Base-by-base conservation (phyloP, 2,113 vertebrate genomes). In the Salvelinus namaycush region DNA sequence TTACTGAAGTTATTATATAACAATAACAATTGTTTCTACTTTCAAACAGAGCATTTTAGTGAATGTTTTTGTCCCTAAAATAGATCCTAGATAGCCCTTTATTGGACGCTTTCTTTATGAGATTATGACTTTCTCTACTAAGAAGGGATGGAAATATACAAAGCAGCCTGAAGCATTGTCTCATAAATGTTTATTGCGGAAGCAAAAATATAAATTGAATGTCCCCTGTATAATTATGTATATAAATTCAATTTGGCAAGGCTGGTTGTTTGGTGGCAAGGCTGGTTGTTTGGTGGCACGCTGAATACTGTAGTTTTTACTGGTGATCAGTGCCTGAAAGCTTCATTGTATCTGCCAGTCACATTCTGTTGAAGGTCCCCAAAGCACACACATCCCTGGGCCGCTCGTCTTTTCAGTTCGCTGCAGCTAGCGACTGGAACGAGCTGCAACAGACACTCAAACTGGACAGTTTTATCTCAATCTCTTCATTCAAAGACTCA, bases 111-210 rank as follows among this genome's bases (percentile, higher is more conserved):
- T 27, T 65, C 72, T 73, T 73, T 74, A 74, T 74, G 60, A 74
- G 49, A 72, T 68, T 69, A 44, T 27, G 73, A 72, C 34, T 69
- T 57, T 57, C 1, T 57, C 39, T 11, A 44, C 67, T 24, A 65
- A 65, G 18, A 77, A 68, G 29, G 22, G 9, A 70, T 64, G 57
- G 54, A 75, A 34, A 49, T 70, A 65, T 39, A 68, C 65, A 57
- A 75, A 68, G 22, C 48, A 68, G 26, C 68, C 74, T 75, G 69
- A 72, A 68, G 31, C 22, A 74, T 75, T 74, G 60, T 27, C 76
- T 62, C 20, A 69, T 73, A 39, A 59, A 73, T 76, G 44, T 49
- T 73, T 69, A 67, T 66, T 20, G 26, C 39, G 29, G 29, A 68
- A 73, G 69, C 8, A 60, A 49, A 71, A 67, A 65, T 24, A 2